Evolutionary conservation across 1,140 invertebrate species (phyloP).

Genomic region (Psix sp.): DNA sequence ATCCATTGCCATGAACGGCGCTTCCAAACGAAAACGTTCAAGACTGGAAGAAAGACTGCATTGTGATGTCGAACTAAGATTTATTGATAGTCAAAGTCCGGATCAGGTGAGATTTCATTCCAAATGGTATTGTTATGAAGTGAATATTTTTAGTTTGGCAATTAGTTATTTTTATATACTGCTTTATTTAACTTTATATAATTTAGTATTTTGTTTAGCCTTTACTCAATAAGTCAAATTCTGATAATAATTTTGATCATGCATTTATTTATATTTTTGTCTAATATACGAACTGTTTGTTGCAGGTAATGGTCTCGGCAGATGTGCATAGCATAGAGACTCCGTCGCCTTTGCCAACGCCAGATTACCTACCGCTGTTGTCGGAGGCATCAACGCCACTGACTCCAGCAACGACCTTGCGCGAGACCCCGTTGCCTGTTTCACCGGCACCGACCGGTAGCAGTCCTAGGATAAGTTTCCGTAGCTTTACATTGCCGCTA

Average conservation of each 20-base stretch:
- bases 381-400: constrained; percentile 74
- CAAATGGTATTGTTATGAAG: too few relatives aligned
- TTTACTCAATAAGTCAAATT: too few relatives aligned
- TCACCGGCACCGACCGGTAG: constrained; percentile 66
- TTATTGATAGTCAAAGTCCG: constrained; percentile 79
- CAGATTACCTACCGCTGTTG: constrained; percentile 72
- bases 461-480: constrained; percentile 74
- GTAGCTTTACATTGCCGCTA: constrained; percentile 73
- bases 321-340: constrained; percentile 74
- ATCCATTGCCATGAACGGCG: constrained; percentile 65
- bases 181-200: too few relatives aligned
- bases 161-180: too few relatives aligned
- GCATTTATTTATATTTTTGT: neutral
- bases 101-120: constrained; percentile 70
- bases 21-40: constrained; percentile 75
- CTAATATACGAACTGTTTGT: constrained; percentile 2
- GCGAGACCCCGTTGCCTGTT: constrained; percentile 66
- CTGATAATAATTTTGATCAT: too few relatives aligned
- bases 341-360: constrained; percentile 73
- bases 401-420: constrained; percentile 68
- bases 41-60: constrained; percentile 77
- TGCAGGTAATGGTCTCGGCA: constrained; percentile 74
- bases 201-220: too few relatives aligned
- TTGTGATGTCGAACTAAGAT: constrained; percentile 77
- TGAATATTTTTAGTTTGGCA: too few relatives aligned